phyloP scores from a whole-genome alignment of 2,888 invertebrate genomes.

The Tyria jacobaeae region DNA sequence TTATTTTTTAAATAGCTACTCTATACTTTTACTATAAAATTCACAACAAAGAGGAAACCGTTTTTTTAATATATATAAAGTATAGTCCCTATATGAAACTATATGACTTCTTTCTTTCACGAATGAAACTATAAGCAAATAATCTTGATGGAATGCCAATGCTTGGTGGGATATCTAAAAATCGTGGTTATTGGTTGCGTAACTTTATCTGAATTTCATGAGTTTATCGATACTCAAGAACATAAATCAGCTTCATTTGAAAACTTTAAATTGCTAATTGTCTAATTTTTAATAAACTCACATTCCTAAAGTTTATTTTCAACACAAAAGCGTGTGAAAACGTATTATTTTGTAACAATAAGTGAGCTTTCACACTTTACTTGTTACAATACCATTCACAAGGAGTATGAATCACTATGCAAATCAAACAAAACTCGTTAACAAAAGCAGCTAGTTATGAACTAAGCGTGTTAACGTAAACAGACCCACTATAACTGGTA shows the following conservation, averaged over 20 bases:
- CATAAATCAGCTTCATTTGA: neutral
- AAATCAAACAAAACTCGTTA: conserved; percentile 22
- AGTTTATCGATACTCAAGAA: neutral
- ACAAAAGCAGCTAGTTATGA: conserved; percentile 9
- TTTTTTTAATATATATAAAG: too few species aligned
- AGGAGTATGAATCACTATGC: conserved; percentile 27
- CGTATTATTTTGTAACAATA: conserved; percentile 16
- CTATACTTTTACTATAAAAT: too few species aligned
- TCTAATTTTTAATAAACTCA: neutral
- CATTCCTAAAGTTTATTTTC: neutral
- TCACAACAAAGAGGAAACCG: too few species aligned
- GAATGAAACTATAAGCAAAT: too few species aligned
- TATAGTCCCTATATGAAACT: too few species aligned
- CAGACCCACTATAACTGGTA: neutral
- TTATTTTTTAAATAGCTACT: too few species aligned
- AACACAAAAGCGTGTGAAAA: conserved; percentile 8
- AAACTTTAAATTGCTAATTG: neutral
- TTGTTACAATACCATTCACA: conserved; percentile 22
- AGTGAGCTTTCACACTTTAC: conserved; percentile 26
- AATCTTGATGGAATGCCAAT: neutral
- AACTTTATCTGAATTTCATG: neutral
- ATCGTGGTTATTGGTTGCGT: neutral
- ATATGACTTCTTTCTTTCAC: too few species aligned
- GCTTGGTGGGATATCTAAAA: neutral
- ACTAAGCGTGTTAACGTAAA: conserved; percentile 14